Evolutionary conservation across 2,113 vertebrate genomes (phyloP).

Genomic region (Urocolius indicus): DNA sequence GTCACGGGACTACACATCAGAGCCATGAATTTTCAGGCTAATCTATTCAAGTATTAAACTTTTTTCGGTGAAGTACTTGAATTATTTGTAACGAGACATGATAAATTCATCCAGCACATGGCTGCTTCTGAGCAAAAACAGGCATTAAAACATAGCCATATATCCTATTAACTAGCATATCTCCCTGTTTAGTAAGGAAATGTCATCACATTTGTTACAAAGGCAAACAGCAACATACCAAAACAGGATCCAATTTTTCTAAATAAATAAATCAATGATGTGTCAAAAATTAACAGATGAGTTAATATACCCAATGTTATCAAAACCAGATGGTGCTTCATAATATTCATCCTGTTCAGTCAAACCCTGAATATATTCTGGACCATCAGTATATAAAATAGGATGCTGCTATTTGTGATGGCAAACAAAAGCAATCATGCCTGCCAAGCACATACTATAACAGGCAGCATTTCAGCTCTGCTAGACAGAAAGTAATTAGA

Average conservation of each 20-base stretch:
- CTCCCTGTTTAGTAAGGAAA: slow-evolving; percentile 66
- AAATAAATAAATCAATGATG: slow-evolving; percentile 85
- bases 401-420: slow-evolving; percentile 87
- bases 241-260: slow-evolving; percentile 80
- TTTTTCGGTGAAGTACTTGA: slow-evolving; percentile 7
- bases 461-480: slow-evolving; percentile 87
- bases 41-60: slow-evolving; percentile 11
- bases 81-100: slow-evolving; percentile 23
- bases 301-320: slow-evolving; percentile 79
- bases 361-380: slow-evolving; percentile 84
- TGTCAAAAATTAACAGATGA: slow-evolving; percentile 85
- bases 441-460: slow-evolving; percentile 87
- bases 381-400: slow-evolving; percentile 85
- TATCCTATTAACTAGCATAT: slow-evolving; percentile 62
- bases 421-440: slow-evolving; percentile 90
- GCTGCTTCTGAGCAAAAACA: slow-evolving; percentile 39
- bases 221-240: slow-evolving; percentile 78
- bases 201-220: slow-evolving; percentile 73
- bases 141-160: slow-evolving; percentile 60
- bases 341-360: slow-evolving; percentile 82
- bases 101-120: not conserved
- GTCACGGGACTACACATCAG: not conserved
- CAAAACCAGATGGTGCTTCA: slow-evolving; percentile 82
- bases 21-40: not conserved
- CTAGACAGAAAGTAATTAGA: slow-evolving; percentile 90